Evolutionary conservation across 1,140 invertebrate genomes (phyloP), one percentile per base, ranked within the genome.

Genomic region (Cydia strobilella): DNA sequence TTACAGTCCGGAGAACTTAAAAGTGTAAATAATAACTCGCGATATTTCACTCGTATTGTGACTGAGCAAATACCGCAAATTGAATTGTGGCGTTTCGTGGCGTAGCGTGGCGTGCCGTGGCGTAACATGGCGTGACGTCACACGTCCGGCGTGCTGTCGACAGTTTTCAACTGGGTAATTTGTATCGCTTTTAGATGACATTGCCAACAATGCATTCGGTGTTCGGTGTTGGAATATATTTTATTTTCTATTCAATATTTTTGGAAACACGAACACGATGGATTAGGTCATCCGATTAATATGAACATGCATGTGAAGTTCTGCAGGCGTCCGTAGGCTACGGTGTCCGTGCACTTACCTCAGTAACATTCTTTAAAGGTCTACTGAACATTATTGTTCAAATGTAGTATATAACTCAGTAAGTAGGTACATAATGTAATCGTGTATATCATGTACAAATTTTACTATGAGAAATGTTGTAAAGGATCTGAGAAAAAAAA

Each of bases 111-210:
- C 27, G 31, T 35, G 31, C 20, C 65, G 63, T 65, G 63, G 63
- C 65, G 65, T 35, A 39, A 65, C 31, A 18, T 69, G 63, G 63
- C 65, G 65, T 35, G 65, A 65, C 31, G 65, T 69, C 65, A 69
- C 65, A 39, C 65, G 65, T 31, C 65, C 27, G 65, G 27, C 65
- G 65, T 66, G 27, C 65, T 42, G 15, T 69, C 65, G 65, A n/a
- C 65, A 12, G 27, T 69, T 69, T 69, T 69, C 27, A 35, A 69
- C 65, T 69, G 6, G 27, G 27, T 69, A 69, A 69, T 69, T 35
- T 35, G 31, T 35, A 42, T 13, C 63, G 23, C 31, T 23, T 59
- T 59, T 59, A 23, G 54, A 12, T 59, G 54, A 59, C 54, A 23
- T 59, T 59, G 54, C 54, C 54, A 59, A 59, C 54, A 59, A 59